Evolutionary conservation across 2,888 invertebrate genomes (phyloP).

Genomic region (Phorcus lineatus): DNA sequence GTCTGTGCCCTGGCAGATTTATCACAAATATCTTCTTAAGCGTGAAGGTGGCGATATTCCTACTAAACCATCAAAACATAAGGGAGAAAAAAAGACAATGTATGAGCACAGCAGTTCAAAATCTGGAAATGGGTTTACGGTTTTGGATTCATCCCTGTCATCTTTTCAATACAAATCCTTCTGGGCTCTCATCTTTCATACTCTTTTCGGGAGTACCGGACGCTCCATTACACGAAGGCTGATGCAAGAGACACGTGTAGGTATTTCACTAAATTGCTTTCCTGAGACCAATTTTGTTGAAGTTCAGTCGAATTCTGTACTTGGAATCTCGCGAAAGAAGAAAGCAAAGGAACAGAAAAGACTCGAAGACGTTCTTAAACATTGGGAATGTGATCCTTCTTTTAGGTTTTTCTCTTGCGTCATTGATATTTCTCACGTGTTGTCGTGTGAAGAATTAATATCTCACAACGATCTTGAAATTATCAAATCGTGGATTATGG

Average conservation of each 20-base stretch:
- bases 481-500: too few species aligned
- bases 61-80: not conserved
- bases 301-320: not conserved
- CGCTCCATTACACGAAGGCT: not conserved
- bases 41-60: not conserved
- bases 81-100: not conserved
- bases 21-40: not conserved
- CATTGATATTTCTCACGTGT: not conserved
- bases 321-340: not conserved
- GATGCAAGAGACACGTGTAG: not conserved
- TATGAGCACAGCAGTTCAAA: too few species aligned
- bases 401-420: not conserved
- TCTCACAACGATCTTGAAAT: too few species aligned
- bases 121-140: not conserved
- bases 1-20: not conserved
- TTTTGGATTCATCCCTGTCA: not conserved
- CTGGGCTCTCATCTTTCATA: not conserved
- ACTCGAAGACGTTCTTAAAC: not conserved
- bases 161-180: not conserved
- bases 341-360: not conserved
- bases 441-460: too few species aligned
- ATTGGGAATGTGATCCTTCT: not conserved
- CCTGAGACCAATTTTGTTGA: not conserved
- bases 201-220: not conserved
- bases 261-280: not conserved